Percentiles rank a stretch among this genome's conserved stretches.
Conservation (phyloP, 2,797 vertebrate species). For the Myoxocephalus aenaeus region DNA sequence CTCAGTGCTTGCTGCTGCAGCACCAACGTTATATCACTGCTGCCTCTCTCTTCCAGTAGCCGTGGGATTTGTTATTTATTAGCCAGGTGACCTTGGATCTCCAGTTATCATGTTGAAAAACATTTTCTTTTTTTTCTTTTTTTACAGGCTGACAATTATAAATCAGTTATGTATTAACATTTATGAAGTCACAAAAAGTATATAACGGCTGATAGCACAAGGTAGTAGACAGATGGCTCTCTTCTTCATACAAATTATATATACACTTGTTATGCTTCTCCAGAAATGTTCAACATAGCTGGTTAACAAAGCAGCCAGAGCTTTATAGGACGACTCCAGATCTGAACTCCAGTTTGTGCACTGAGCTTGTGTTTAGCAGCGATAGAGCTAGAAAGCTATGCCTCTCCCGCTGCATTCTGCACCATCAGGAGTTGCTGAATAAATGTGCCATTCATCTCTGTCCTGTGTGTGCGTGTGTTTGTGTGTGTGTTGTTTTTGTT, state of each 20-base stretch:
- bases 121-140: neutral
- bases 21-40: neutral
- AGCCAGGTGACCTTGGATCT: neutral
- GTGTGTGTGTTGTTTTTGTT: conserved; percentile 39
- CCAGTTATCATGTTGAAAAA: neutral
- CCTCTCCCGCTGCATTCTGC: conserved; percentile 35
- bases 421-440: conserved; percentile 58
- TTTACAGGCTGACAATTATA: neutral
- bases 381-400: neutral
- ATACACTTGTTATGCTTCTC: neutral
- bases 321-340: neutral
- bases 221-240: neutral
- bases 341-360: neutral
- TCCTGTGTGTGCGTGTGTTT: conserved; percentile 36
- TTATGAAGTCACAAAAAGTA: conserved; percentile 26
- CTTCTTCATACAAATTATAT: neutral
- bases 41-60: neutral
- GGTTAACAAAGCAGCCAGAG: neutral
- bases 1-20: neutral
- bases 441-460: conserved; percentile 67
- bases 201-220: neutral
- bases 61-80: neutral
- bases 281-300: neutral
- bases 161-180: conserved; percentile 40
- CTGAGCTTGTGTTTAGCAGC: conserved; percentile 1